Conservation (phyloP, 2,888 invertebrate genomes). For the Platynereis dumerilii region DNA sequence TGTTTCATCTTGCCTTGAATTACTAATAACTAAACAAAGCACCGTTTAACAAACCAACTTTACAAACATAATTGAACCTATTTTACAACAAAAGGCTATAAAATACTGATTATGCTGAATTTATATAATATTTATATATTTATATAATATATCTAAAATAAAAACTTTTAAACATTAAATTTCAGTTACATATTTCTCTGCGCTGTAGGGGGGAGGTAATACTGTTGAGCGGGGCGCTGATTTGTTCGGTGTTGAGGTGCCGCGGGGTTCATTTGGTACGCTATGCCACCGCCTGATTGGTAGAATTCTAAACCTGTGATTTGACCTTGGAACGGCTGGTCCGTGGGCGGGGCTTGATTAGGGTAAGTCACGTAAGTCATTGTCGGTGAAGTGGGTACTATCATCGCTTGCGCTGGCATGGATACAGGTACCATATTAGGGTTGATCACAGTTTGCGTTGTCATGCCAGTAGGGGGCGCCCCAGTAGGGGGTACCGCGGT, state of each 20-base stretch:
- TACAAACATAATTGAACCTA: too few species aligned
- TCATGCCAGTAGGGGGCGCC: background rate
- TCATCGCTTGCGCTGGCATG: background rate
- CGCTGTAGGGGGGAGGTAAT: constrained; percentile 17
- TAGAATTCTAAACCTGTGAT: constrained; percentile 48
- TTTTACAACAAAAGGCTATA: too few species aligned
- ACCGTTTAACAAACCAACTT: too few species aligned
- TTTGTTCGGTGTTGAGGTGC: background rate
- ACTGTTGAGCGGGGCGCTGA: constrained; percentile 8
- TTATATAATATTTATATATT: too few species aligned
- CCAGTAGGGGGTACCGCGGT: background rate
- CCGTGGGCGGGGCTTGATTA: background rate
- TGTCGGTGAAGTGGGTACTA: background rate
- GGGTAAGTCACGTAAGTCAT: background rate
- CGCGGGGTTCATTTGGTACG: constrained; percentile 20
- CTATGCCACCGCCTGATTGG: constrained; percentile 42
- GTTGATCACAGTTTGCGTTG: too few species aligned
- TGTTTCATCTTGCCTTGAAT: too few species aligned
- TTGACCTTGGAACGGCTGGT: constrained; percentile 24
- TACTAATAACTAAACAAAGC: too few species aligned
- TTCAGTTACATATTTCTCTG: background rate
- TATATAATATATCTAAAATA: too few species aligned
- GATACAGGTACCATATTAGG: background rate
- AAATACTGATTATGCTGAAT: too few species aligned
- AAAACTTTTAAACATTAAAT: too few species aligned